Base-by-base conservation (phyloP, 2,113 vertebrate species). In the Psephotus haematonotus region DNA sequence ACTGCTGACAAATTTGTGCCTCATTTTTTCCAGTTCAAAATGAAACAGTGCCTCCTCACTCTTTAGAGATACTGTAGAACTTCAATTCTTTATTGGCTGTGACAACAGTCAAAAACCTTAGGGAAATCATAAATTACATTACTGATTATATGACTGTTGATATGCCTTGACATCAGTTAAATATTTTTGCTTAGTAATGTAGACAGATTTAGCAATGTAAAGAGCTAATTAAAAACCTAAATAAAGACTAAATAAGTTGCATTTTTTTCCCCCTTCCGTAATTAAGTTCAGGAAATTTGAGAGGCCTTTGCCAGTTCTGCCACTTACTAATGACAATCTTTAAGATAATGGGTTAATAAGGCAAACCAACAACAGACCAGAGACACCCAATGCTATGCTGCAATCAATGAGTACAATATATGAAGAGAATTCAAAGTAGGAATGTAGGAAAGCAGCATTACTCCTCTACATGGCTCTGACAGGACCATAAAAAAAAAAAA, bases 401-500 rank as follows among this genome's bases (percentile, higher is more conserved):
- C 29, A 19, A 82, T 17, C 31, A 75, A 6, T 11, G 37, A 87
- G 87, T 65, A 57, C 28, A 72, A 74, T 63, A 47, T 25, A 90
- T 31, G 29, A 92, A 25, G n/a, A 44, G 47, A 90, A 93, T 92
- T 71, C 57, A 53, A 76, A 88, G 24, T 53, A 92, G 33, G 22
- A 77, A 50, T 88, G 20, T 11, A 72, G 35, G 46, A 57, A 93
- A 76, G 57, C 33, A 43, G 39, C 15, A 68, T 68, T 75, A 63
- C 24, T 83, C 47, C 55, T 93, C 68, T 69, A 6, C 24, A 41
- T 9, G 29, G 55, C 62, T 75, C 28, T 76, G 86, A 93, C 69
- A 90, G 53, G 52, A 75, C 41, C 50, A 79, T 76, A 94, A 94
- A 88, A 76, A 55, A 93, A 95, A 95, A 94, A 72, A 47, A 93